Conservation (phyloP, 2,888 invertebrate genomes). For the Chymomyza amoena region DNA sequence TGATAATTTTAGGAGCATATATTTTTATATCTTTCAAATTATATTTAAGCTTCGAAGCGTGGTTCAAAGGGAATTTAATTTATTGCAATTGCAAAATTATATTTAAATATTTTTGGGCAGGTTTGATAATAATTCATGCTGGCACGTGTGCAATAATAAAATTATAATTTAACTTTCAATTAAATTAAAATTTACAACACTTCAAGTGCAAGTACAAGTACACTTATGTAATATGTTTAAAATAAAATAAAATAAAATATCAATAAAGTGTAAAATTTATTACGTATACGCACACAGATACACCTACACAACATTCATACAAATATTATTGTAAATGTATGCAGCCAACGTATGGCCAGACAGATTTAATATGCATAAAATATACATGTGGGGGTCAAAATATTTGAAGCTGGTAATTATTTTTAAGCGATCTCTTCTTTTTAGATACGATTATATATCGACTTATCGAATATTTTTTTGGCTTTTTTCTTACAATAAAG, state of each 20-base stretch:
- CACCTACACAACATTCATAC: neutral
- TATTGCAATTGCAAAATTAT: neutral
- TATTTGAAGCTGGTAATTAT: too few relatives aligned
- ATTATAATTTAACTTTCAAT: conserved; percentile 27
- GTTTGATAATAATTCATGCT: neutral
- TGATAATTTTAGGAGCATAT: too few relatives aligned
- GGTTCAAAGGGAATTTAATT: neutral
- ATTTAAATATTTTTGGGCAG: too few relatives aligned
- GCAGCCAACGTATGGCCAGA: neutral
- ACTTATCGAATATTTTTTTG: too few relatives aligned
- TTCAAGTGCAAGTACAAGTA: conserved; percentile 24
- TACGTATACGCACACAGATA: conserved; percentile 18
- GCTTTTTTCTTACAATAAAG: too few relatives aligned
- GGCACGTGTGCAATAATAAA: neutral
- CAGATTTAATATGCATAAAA: neutral
- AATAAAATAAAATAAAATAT: conserved; percentile 39
- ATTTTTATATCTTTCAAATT: too few relatives aligned
- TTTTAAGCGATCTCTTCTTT: too few relatives aligned
- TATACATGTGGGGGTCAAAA: too few relatives aligned
- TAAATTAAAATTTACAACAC: conserved; percentile 50
- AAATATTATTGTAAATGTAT: conserved; percentile 8
- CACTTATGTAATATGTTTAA: conserved; percentile 23
- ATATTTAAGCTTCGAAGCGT: neutral
- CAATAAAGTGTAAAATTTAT: conserved; percentile 40
- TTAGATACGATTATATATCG: too few relatives aligned